Conservation (phyloP, 2,113 vertebrate species). For the Propithecus coquereli region DNA sequence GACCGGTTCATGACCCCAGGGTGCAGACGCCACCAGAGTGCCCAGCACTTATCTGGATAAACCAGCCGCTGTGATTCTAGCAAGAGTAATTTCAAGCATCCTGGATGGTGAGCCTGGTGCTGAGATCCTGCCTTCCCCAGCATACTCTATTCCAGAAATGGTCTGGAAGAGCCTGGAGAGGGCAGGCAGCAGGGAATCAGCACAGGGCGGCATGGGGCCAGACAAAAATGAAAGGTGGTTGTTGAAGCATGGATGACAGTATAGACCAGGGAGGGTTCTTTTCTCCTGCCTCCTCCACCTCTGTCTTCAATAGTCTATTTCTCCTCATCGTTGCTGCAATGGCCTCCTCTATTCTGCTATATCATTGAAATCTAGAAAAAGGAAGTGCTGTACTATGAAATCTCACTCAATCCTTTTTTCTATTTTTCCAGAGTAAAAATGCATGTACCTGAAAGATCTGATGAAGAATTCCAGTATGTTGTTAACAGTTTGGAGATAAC, state of each 20-base stretch:
- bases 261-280: not conserved
- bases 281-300: not conserved
- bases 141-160: not conserved
- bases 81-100: not conserved
- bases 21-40: not conserved
- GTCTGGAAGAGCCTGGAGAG: not conserved
- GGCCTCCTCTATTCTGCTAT: not conserved
- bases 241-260: not conserved
- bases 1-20: not conserved
- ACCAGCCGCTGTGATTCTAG: not conserved
- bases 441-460: not conserved
- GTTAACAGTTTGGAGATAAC: not conserved
- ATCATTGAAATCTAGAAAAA: not conserved
- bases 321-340: not conserved
- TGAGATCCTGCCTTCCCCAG: not conserved
- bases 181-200: not conserved
- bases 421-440: conserved; percentile 45
- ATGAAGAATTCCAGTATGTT: not conserved
- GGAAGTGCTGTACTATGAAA: not conserved
- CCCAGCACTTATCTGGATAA: not conserved
- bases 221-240: not conserved
- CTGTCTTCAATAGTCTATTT: not conserved
- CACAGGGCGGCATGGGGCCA: not conserved
- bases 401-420: not conserved
- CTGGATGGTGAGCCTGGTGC: not conserved